These are phyloP conservation scores for Chrysoperla carnea DNA, from an alignment of 1,140 invertebrate species.

Conservation along the genomic window DNA sequence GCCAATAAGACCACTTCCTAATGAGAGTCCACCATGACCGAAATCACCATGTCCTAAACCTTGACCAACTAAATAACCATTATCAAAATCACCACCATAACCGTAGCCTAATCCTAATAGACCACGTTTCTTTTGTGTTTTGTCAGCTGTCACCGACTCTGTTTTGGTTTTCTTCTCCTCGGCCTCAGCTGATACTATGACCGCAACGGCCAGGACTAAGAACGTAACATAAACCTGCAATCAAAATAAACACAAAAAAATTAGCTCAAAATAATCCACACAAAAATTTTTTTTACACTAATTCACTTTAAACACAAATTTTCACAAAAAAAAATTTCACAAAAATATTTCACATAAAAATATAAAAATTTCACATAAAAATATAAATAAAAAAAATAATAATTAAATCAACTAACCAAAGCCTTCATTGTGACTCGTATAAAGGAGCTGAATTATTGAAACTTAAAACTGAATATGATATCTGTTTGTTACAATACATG, in stretches of 20 bases:
- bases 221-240: conserved; percentile 48
- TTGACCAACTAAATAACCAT: conserved; percentile 29
- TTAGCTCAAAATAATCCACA: background rate
- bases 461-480: conserved; percentile 47
- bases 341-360: no score
- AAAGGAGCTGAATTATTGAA: conserved; percentile 32
- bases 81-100: conserved; percentile 37
- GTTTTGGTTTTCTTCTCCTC: conserved; percentile 35
- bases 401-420: conserved; percentile 27
- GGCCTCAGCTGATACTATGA: conserved; percentile 37
- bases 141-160: conserved; percentile 32
- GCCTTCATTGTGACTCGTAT: conserved; percentile 31
- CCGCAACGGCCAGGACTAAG: conserved; percentile 47
- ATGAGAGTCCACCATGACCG: conserved; percentile 11
- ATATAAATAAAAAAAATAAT: background rate
- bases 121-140: conserved; percentile 50
- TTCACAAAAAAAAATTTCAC: conserved; percentile 9
- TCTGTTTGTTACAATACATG: conserved; percentile 19
- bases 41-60: conserved; percentile 18
- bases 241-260: conserved; percentile 10
- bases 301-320: background rate
- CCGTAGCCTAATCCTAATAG: conserved; percentile 34
- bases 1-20: background rate
- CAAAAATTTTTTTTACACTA: background rate
- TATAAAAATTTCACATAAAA: background rate